These are phyloP conservation scores for Tridacna gigas DNA, from an alignment of 2,888 invertebrate species.

Conservation along the genomic window DNA sequence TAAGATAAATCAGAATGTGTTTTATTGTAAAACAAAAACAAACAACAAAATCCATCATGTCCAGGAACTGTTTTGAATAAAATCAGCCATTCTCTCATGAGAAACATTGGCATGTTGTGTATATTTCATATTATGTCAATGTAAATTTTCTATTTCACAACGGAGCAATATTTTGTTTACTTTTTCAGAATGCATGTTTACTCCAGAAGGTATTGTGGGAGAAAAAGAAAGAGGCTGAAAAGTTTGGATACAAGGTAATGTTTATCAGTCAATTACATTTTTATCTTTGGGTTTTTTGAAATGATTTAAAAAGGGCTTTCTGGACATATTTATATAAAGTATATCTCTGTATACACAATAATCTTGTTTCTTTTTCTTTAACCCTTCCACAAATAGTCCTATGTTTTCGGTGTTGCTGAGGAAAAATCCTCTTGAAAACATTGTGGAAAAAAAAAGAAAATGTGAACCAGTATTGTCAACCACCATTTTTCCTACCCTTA, in stretches of 20 bases:
- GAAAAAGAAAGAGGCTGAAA: conserved; percentile 91
- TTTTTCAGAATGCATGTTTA: conserved; percentile 90
- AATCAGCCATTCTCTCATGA: too few relatives aligned
- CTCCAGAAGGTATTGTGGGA: conserved; percentile 93
- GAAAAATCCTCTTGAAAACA: not conserved
- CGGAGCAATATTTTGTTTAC: not conserved
- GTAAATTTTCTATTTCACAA: too few relatives aligned
- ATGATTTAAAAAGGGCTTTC: too few relatives aligned
- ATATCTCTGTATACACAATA: too few relatives aligned
- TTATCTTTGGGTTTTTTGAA: not conserved
- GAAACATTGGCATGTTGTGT: too few relatives aligned
- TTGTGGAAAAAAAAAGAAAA: not conserved
- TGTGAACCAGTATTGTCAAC: not conserved
- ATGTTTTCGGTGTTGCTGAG: not conserved
- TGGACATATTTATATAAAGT: too few relatives aligned
- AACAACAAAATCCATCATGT: too few relatives aligned
- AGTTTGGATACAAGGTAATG: conserved; percentile 69
- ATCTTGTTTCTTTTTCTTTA: not conserved
- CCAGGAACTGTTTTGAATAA: too few relatives aligned
- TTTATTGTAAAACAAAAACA: too few relatives aligned
- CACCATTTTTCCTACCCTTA: not conserved
- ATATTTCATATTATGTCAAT: too few relatives aligned
- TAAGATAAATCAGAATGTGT: too few relatives aligned
- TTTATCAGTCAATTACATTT: too few relatives aligned
- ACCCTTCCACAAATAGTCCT: not conserved